Evolutionary conservation across 2,888 invertebrate genomes (phyloP), one percentile per base, ranked within the genome.

Genomic region (Ichneumoninae sp.): DNA sequence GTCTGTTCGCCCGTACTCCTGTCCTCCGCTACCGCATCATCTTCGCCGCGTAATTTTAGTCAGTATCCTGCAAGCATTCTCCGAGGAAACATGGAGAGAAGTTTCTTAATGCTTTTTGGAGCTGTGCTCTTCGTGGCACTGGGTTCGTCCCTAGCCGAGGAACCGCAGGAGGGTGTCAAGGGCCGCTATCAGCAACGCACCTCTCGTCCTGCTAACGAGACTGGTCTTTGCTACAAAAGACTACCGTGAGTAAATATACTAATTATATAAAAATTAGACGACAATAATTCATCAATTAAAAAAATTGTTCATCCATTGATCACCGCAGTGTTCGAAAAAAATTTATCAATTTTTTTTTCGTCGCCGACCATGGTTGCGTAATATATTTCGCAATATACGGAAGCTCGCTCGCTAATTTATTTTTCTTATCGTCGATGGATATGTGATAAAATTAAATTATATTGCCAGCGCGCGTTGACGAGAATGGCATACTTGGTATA

Each of bases 181-280:
- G 89, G 89, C 69, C 70, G 77, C 7, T 88, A 89, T 77, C 86
- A 89, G 47, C 75, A 77, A 81, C 70, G 83, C 73, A 70, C 16
- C 74, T 79, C 74, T 33, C 76, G 63, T 77, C 88, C 89, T 7
- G 88, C 90, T 1, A 87, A 88, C 33, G 91, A 91, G 81, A 91
- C 91, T 66, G 96, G 96, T 77, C 95, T 96, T 4, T 96, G 96
- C 90, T 95, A 95, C 86, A 94, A 95, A 54, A 96, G 96, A 95
- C 95, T 96, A 1, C 96, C 95, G 96, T 96, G 93, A 95, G 96
- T 95, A 90, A 65, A 76, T 63, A 47, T 47, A 47, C 16, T 5
- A 47, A 16, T 16, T 16, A 47, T 16, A 47, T 47, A 1, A 16
- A 47, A 47, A 4, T 47, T 16, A 47, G 16, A 47, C 44, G 16